Percentiles rank a stretch among this genome's conserved stretches.
Conservation (phyloP, 2,888 invertebrate species). For the Oegoconia quadripuncta region DNA sequence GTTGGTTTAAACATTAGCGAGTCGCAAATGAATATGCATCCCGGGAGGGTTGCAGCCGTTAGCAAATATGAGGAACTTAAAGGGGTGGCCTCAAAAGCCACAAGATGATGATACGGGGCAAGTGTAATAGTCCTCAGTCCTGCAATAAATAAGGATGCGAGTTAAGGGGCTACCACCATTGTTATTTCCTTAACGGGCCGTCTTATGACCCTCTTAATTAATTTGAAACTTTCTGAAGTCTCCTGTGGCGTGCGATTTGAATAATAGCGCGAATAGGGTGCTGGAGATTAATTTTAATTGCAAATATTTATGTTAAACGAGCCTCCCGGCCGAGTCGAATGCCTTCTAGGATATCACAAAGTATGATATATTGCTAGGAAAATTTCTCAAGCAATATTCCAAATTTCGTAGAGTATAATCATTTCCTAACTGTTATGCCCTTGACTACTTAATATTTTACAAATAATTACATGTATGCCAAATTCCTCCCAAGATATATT, state of each 20-base stretch:
- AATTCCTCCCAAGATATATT: no score
- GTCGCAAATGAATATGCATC: slow-evolving; percentile 46
- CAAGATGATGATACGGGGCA: slow-evolving; percentile 57
- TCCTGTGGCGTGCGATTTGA: slow-evolving; percentile 76
- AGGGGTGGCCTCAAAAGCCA: slow-evolving; percentile 44
- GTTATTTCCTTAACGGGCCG: slow-evolving; percentile 77
- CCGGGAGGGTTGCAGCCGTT: slow-evolving; percentile 40
- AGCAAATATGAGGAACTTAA: slow-evolving; percentile 42
- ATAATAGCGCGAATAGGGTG: slow-evolving; percentile 75
- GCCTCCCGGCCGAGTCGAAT: slow-evolving; percentile 39
- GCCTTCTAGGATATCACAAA: slow-evolving; percentile 57
- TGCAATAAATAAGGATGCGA: slow-evolving; percentile 66
- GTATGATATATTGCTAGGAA: slow-evolving; percentile 59
- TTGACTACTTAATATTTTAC: no score
- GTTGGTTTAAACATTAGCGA: slow-evolving; percentile 27
- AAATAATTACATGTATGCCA: no score
- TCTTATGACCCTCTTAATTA: slow-evolving; percentile 78
- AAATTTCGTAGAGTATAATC: slow-evolving; percentile 14
- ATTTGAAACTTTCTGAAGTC: slow-evolving; percentile 79
- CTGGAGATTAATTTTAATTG: slow-evolving; percentile 75
- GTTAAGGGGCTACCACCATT: slow-evolving; percentile 56
- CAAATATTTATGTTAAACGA: slow-evolving; percentile 78
- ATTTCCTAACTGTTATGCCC: no score
- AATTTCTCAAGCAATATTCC: slow-evolving; percentile 33
- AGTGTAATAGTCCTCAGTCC: slow-evolving; percentile 58